Evolutionary conservation across 2,888 invertebrate species (phyloP), one percentile per base, ranked within the genome.

Genomic region (Busseola fusca): DNA sequence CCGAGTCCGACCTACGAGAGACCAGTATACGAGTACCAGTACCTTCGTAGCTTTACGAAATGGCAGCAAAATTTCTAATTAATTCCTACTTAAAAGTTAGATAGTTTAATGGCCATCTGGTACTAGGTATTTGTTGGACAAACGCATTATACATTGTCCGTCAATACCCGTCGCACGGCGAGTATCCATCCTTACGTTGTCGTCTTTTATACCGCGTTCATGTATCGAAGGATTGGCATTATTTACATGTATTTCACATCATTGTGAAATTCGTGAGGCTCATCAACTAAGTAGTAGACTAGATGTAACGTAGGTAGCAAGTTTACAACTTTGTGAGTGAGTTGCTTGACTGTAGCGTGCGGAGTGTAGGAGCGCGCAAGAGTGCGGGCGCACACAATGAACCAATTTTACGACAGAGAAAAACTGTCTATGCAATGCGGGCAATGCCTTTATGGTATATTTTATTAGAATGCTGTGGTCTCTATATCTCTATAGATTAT

Each of bases 221-320:
- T n/a, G n/a, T n/a, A n/a, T n/a, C n/a, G n/a, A n/a, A n/a, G n/a
- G n/a, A n/a, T n/a, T n/a, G n/a, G n/a, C n/a, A n/a, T n/a, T n/a
- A n/a, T n/a, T n/a, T n/a, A n/a, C 58, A 58, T 57, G 58, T 30
- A 68, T 68, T 63, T 65, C 30, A 40, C 18, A 34, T 56, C 40
- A 48, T 71, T 74, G 60, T 64, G 70, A 69, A 69, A 71, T 80
- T 71, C 30, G 64, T 40, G 25, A 64, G 57, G 37, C n/a, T 57
- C 25, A n/a, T 42, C 57, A 40, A 30, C n/a, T n/a, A n/a, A n/a
- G n/a, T n/a, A n/a, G n/a, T n/a, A n/a, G n/a, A n/a, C n/a, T n/a
- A n/a, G n/a, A n/a, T n/a, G n/a, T n/a, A n/a, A n/a, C n/a, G n/a
- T n/a, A n/a, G n/a, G n/a, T n/a, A n/a, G n/a, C n/a, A n/a, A n/a